Conservation (phyloP, 2,113 vertebrate species). For the Marcusenius ussheri region DNA sequence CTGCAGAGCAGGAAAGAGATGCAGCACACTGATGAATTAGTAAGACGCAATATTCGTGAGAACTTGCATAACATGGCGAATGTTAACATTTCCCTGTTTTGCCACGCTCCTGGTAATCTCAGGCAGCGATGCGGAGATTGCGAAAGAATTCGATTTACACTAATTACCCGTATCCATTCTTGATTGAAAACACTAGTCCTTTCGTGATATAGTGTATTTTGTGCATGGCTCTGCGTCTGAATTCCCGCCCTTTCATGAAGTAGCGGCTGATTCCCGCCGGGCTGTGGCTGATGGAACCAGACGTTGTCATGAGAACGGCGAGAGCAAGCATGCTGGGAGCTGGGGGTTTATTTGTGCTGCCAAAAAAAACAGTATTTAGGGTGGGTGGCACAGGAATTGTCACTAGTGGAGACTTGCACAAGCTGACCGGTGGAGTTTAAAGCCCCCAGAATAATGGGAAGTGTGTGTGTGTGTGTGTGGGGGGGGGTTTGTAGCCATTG, state of each 20-base stretch:
- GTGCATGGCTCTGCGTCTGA: neutral
- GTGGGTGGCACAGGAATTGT: neutral
- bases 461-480: neutral
- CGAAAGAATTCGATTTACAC: neutral
- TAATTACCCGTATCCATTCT: neutral
- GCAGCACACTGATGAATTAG: neutral
- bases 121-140: neutral
- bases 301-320: neutral
- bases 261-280: neutral
- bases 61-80: neutral
- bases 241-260: neutral
- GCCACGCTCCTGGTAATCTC: neutral
- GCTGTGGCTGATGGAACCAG: neutral
- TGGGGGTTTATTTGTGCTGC: conserved; percentile 1
- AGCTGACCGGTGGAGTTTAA: neutral
- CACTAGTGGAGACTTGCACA: neutral
- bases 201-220: neutral
- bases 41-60: neutral
- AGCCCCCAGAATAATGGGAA: neutral
- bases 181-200: neutral
- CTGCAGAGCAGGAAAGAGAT: too few species aligned
- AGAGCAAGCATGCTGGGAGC: neutral
- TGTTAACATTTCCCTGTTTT: neutral
- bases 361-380: conserved; percentile 2
- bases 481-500: neutral